Base-by-base conservation (phyloP, 2,797 vertebrate genomes). In the Glossophaga mutica region DNA sequence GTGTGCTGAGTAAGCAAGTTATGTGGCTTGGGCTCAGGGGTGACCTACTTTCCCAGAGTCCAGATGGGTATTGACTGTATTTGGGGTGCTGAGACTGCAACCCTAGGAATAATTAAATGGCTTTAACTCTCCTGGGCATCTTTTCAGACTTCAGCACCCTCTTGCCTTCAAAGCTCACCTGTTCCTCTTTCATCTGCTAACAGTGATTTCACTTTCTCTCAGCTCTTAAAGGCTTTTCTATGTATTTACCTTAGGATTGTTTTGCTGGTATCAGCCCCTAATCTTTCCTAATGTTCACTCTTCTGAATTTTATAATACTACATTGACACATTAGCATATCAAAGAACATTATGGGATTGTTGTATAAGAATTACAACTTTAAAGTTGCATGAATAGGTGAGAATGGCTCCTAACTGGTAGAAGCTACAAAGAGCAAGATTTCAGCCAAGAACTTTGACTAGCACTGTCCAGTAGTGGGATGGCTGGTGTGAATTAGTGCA, bases 231-330 rank as follows among this genome's bases (percentile, higher is more conserved):
- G 74, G 8, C 46, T 85, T 85, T 77, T 62, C 87, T 71, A 0
- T 89, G 5, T 77, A 19, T 93, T 77, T 62, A n/a, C 9, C 29
- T 73, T 83, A 42, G 11, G 1, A 46, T 26, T 87, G 9, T 79
- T 55, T 85, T 90, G 55, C 59, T 79, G 86, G 19, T 62, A 37
- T 24, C 37, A 70, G 8, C 18, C 8, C 48, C 7, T 84, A 46
- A 57, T 85, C 39, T 90, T 92, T 76, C 21, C 8, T 42, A 37
- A 37, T 55, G 48, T 59, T 90, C 18, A 71, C 22, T 85, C 73
- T 88, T 83, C 81, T 96, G 73, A 87, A 67, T 91, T 52, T 77
- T 82, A 59, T 91, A 78, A 24, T 82, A 39, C 26, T 70, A 32
- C 12, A 14, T 26, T 82, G 62, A 57, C 44, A 78, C 29, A 57